Evolutionary conservation across 1,140 invertebrate species (phyloP).

Genomic region (Zaprionus vittiger): DNA sequence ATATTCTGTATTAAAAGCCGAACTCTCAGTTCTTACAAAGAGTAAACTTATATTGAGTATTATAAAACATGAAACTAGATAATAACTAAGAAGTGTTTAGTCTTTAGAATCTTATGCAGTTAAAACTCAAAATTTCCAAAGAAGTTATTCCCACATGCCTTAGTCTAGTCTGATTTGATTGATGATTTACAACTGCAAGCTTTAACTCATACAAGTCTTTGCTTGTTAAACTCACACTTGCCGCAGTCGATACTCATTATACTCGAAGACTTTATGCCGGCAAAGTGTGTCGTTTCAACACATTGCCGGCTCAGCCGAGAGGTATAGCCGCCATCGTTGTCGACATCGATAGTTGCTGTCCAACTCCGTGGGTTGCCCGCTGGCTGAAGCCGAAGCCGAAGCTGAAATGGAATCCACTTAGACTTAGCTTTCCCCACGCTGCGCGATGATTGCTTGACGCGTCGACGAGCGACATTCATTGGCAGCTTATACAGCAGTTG

Average conservation of each 20-base stretch:
- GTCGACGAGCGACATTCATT: conserved; percentile 25
- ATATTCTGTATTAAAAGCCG: too few species aligned
- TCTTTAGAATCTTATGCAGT: too few species aligned
- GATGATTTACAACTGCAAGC: background rate
- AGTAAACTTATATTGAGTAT: too few species aligned
- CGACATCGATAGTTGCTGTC: conserved; percentile 2
- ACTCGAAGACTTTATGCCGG: background rate
- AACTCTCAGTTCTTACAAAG: too few species aligned
- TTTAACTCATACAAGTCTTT: background rate
- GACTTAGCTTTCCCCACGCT: background rate
- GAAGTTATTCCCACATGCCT: too few species aligned
- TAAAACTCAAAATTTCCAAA: too few species aligned
- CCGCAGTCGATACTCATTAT: background rate
- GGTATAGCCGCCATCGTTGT: background rate
- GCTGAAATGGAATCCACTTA: conserved; percentile 17
- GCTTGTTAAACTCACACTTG: background rate
- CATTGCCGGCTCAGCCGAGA: background rate
- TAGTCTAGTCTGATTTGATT: too few species aligned
- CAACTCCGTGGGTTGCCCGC: background rate
- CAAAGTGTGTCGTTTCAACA: background rate
- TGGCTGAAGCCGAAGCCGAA: background rate
- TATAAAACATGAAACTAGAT: too few species aligned
- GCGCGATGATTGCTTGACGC: background rate
- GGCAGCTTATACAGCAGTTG: conserved; percentile 35
- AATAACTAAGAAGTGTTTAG: too few species aligned